Percentiles rank a stretch among this genome's conserved stretches.
Conservation (phyloP, 2,797 vertebrate genomes). For the Trichosurus vulpecula region DNA sequence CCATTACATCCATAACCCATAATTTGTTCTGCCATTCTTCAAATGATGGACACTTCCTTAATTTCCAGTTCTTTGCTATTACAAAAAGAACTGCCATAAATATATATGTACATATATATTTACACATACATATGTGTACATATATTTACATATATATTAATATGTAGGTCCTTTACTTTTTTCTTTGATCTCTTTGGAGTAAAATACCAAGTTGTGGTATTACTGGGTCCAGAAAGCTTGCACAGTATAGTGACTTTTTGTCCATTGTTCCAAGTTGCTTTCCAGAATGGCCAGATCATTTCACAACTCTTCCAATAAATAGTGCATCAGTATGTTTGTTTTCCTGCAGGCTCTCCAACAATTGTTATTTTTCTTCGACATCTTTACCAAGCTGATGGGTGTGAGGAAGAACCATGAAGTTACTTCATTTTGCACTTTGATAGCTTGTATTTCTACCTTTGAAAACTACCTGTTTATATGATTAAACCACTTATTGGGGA, state of each 20-base stretch:
- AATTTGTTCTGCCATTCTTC: neutral
- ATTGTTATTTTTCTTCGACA: neutral
- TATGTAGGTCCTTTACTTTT: neutral
- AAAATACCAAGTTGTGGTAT: neutral
- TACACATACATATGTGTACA: too few relatives aligned
- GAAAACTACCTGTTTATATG: neutral
- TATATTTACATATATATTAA: neutral
- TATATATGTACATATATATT: neutral
- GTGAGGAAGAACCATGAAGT: neutral
- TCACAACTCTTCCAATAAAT: neutral
- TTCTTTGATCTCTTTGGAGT: neutral
- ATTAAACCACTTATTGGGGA: neutral
- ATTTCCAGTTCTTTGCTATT: neutral
- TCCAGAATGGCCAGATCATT: neutral
- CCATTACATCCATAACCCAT: neutral
- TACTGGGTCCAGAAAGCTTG: neutral
- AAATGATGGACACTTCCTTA: neutral
- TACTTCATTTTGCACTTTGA: neutral
- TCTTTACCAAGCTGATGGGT: neutral
- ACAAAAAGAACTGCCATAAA: neutral
- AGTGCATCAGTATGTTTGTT: neutral
- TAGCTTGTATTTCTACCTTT: neutral
- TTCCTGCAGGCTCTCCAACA: neutral
- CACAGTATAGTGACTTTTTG: neutral
- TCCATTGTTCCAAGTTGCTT: neutral